A percentile compares a stretch with the other conserved stretches of the same genome.
Evolutionary conservation across 1,140 invertebrate species (phyloP).

Genomic region (Trichomalopsis sarcophagae): DNA sequence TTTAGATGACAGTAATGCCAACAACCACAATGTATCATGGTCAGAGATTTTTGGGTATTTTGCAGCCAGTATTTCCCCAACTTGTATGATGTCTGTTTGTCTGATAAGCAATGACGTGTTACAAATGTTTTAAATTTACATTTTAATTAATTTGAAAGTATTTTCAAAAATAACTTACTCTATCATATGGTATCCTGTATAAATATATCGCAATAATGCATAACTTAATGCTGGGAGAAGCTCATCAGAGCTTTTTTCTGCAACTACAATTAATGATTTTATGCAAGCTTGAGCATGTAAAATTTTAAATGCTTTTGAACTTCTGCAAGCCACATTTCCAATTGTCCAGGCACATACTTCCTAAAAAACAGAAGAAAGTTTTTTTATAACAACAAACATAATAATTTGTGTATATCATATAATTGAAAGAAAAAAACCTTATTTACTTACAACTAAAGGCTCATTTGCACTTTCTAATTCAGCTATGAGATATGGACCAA

Average conservation of each 20-base stretch:
- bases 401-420: conserved; percentile 5
- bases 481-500: conserved; percentile 66
- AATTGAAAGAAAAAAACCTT: conserved; percentile 20
- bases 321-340: conserved; percentile 66
- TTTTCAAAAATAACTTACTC: conserved; percentile 56
- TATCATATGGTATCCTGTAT: conserved; percentile 57
- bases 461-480: conserved; percentile 67
- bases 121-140: conserved; percentile 15
- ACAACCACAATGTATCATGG: conserved; percentile 62
- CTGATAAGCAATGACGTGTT: conserved; percentile 55
- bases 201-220: conserved; percentile 61
- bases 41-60: conserved; percentile 51
- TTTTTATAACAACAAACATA: not conserved
- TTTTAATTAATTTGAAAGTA: not conserved
- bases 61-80: conserved; percentile 53
- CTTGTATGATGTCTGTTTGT: conserved; percentile 57
- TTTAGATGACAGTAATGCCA: conserved; percentile 66
- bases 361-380: conserved; percentile 52
- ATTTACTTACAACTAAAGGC: conserved; percentile 64
- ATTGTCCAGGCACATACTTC: conserved; percentile 70
- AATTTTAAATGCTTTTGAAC: conserved; percentile 60
- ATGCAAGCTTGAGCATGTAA: conserved; percentile 66
- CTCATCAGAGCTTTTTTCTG: conserved; percentile 58
- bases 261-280: conserved; percentile 59
- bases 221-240: conserved; percentile 64